Percentiles rank a stretch among this genome's conserved stretches.
These are phyloP conservation scores for Crocodylus rhombifer DNA, from an alignment of 2,797 vertebrate species.

Conservation along the genomic window DNA sequence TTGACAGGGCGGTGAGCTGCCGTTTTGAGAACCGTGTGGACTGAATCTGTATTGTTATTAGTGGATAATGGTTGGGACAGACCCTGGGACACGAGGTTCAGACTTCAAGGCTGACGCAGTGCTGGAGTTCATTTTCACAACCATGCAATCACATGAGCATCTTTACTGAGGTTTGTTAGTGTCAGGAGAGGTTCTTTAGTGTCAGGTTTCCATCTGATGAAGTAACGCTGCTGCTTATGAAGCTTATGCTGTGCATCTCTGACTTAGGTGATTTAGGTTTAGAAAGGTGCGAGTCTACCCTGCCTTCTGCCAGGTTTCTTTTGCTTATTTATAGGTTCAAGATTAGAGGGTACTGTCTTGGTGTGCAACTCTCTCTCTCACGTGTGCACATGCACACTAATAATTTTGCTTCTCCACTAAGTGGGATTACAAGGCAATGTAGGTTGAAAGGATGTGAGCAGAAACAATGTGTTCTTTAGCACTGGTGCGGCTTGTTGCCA, in stretches of 20 bases:
- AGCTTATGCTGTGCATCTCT: not conserved
- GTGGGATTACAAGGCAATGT: not conserved
- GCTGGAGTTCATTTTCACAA: constrained; percentile 47
- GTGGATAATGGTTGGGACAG: constrained; percentile 65
- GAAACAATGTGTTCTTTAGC: not conserved
- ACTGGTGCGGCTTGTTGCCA: not conserved
- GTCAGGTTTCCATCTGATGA: not conserved
- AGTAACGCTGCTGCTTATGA: not conserved
- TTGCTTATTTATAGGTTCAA: not conserved
- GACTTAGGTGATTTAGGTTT: not conserved
- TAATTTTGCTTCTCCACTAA: not conserved
- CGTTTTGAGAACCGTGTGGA: constrained; percentile 55
- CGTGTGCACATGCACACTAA: not conserved
- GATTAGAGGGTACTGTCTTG: not conserved
- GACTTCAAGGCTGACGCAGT: not conserved
- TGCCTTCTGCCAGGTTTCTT: no score
- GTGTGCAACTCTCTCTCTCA: not conserved
- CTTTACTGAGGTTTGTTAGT: not conserved
- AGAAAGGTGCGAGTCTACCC: no score
- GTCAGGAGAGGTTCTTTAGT: not conserved
- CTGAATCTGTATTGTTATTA: constrained; percentile 40
- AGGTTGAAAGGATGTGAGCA: not conserved
- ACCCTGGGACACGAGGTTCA: constrained; percentile 49
- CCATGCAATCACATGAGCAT: not conserved
- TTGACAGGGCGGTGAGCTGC: constrained; percentile 47